Percentiles rank a stretch among this genome's conserved stretches.
Conservation (phyloP, 2,888 invertebrate species). For the Hypena proboscidalis region DNA sequence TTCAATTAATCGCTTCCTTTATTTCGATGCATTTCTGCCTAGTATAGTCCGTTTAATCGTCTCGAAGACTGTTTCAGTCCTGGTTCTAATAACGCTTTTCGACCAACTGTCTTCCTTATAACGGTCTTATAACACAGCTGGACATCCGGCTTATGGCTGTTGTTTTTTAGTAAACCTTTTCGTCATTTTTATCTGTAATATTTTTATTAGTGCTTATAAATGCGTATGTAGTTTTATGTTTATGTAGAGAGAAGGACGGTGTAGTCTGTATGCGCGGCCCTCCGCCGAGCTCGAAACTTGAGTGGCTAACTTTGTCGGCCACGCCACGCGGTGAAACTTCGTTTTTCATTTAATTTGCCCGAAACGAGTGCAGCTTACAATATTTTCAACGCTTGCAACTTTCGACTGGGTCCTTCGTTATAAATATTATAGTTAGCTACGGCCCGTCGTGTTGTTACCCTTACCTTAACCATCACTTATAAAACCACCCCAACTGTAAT, state of each 20-base stretch:
- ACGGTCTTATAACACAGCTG: too few relatives aligned
- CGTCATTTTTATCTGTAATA: neutral
- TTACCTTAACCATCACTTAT: slow-evolving; percentile 46
- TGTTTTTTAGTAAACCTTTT: neutral
- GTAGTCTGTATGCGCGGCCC: slow-evolving; percentile 53
- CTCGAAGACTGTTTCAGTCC: too few relatives aligned
- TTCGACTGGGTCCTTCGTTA: slow-evolving; percentile 73
- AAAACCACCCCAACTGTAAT: slow-evolving; percentile 51
- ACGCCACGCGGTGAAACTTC: slow-evolving; percentile 75
- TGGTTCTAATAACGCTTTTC: too few relatives aligned
- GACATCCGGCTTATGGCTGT: neutral
- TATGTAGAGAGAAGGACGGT: slow-evolving; percentile 35
- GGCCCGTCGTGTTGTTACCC: slow-evolving; percentile 43
- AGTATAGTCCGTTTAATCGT: too few relatives aligned
- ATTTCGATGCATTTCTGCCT: too few relatives aligned
- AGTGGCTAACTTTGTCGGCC: slow-evolving; percentile 77
- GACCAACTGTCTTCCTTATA: too few relatives aligned
- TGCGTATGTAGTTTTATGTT: slow-evolving; percentile 32
- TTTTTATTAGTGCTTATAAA: slow-evolving; percentile 10
- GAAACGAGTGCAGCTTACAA: slow-evolving; percentile 82
- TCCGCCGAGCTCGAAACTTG: slow-evolving; percentile 69
- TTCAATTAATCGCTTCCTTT: too few relatives aligned
- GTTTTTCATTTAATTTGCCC: slow-evolving; percentile 83
- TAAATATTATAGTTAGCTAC: slow-evolving; percentile 74
- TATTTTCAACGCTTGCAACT: slow-evolving; percentile 81